These are phyloP conservation scores for Sebastes hubbsi DNA, from an alignment of 2,797 vertebrate genomes.

Conservation along the genomic window DNA sequence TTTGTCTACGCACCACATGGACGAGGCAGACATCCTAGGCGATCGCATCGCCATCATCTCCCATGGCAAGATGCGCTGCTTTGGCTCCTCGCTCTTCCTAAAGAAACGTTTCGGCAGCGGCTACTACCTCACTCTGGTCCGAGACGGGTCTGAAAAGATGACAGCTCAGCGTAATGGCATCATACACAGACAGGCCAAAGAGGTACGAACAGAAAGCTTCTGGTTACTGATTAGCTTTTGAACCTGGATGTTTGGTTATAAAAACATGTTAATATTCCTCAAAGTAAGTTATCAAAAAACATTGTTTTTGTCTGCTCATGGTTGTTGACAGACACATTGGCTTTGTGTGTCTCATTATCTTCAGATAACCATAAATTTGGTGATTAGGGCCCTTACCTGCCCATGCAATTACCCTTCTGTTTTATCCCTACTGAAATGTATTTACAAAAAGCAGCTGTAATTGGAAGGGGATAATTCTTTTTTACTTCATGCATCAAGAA, in stretches of 20 bases:
- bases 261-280: not conserved
- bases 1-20: slow-evolving; percentile 98
- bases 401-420: not conserved
- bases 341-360: slow-evolving; percentile 13
- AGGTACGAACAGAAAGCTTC: slow-evolving; percentile 18
- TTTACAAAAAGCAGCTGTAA: not conserved
- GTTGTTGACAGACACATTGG: not conserved
- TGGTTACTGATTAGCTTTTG: not conserved
- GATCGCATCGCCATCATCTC: slow-evolving; percentile 98
- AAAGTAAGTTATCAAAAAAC: not conserved
- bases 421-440: not conserved
- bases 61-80: slow-evolving; percentile 92
- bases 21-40: slow-evolving; percentile 96
- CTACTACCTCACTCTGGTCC: slow-evolving; percentile 96
- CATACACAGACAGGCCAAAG: slow-evolving; percentile 5
- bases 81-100: slow-evolving; percentile 94
- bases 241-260: not conserved
- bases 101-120: slow-evolving; percentile 96
- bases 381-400: slow-evolving; percentile 3
- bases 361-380: slow-evolving; percentile 11
- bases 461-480: slow-evolving; percentile 6
- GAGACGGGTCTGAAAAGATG: slow-evolving; percentile 76
- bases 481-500: slow-evolving; percentile 5
- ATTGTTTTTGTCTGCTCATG: not conserved
- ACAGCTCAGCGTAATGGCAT: slow-evolving; percentile 41